Conservation (phyloP, 2,888 invertebrate species). For the Catocala nupta region DNA sequence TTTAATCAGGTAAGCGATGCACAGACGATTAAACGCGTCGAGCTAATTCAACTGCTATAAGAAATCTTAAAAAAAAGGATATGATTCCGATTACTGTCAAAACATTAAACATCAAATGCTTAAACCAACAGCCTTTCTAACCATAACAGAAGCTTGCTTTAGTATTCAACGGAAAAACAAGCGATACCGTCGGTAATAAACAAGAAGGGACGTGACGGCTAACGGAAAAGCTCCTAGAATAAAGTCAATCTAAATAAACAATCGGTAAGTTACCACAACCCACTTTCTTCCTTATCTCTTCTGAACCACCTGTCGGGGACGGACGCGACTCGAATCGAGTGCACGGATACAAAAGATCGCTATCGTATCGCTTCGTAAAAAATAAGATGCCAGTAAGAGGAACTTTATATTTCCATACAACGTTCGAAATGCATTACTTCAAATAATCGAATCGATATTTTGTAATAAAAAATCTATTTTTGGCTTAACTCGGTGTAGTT, state of each 20-base stretch:
- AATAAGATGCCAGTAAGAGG: constrained; percentile 23
- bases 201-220: constrained; percentile 30
- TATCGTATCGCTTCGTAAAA: constrained; percentile 44
- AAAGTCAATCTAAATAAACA: constrained; percentile 62
- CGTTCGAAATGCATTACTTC: no score
- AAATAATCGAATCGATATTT: no score
- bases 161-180: constrained; percentile 21
- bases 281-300: constrained; percentile 59
- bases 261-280: constrained; percentile 57
- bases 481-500: no score
- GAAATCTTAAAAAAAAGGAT: no score
- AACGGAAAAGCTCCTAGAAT: constrained; percentile 44
- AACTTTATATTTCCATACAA: constrained; percentile 3
- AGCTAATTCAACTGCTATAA: no score
- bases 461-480: no score
- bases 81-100: no score
- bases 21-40: no score
- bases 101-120: no score
- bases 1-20: no score
- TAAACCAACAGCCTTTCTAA: neutral
- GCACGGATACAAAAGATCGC: constrained; percentile 45
- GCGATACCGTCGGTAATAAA: constrained; percentile 31
- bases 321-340: constrained; percentile 48
- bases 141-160: constrained; percentile 20
- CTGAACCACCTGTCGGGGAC: constrained; percentile 58